Evolutionary conservation across 2,797 vertebrate genomes (phyloP).

Genomic region (Oophaga sylvatica): DNA sequence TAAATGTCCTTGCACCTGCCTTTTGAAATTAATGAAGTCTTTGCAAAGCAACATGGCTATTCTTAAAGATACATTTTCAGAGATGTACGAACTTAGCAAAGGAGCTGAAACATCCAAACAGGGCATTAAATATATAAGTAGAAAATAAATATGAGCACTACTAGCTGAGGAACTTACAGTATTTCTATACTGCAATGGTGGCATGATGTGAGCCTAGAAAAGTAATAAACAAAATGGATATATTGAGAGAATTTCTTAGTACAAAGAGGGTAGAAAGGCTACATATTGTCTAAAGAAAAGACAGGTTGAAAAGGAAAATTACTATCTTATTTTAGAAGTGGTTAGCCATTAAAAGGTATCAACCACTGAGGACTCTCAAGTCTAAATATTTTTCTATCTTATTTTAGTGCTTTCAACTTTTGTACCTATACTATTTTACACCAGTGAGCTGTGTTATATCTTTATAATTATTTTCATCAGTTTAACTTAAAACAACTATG

Average conservation of each 20-base stretch:
- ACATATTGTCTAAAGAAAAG: neutral
- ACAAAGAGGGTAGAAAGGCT: neutral
- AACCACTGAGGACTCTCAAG: no score
- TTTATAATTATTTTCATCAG: no score
- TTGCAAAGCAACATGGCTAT: conserved; percentile 28
- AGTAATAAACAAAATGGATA: conserved; percentile 16
- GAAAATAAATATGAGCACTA: conserved; percentile 33
- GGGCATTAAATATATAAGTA: conserved; percentile 20
- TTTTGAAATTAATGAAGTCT: conserved; percentile 37
- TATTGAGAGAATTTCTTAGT: conserved; percentile 17
- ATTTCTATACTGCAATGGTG: conserved; percentile 34
- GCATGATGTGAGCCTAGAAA: conserved; percentile 29
- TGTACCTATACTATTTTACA: neutral
- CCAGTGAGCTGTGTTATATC: no score
- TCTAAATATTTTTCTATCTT: no score
- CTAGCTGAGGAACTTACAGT: conserved; percentile 10
- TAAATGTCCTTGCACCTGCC: conserved; percentile 37
- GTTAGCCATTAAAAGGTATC: no score
- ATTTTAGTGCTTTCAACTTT: neutral
- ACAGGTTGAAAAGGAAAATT: neutral
- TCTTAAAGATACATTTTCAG: conserved; percentile 43
- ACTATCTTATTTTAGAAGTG: no score
- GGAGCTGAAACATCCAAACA: conserved; percentile 24
- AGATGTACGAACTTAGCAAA: conserved; percentile 21
- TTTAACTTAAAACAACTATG: no score